Evolutionary conservation across 35 echinoderm and acorn worm species (phyloP).

Genomic region (Heliocidaris erythrogramma): DNA sequence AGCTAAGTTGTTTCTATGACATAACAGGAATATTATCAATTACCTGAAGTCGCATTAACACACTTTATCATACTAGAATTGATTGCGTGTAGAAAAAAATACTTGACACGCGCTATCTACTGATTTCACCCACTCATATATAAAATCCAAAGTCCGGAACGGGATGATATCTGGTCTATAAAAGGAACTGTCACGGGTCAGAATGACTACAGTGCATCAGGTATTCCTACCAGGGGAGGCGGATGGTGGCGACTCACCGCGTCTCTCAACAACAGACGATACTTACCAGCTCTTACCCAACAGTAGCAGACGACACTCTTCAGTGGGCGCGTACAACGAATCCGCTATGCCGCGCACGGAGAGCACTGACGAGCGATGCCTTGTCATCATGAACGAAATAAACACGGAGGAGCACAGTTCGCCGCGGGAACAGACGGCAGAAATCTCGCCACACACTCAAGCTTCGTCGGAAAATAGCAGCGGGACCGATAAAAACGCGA

Average conservation of each 20-base stretch:
- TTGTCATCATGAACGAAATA: not conserved
- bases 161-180: not conserved
- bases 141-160: not conserved
- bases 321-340: not conserved
- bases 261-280: not conserved
- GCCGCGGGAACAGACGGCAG: not conserved
- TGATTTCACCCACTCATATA: not conserved
- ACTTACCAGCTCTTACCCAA: not conserved
- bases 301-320: not conserved
- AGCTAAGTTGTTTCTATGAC: not conserved
- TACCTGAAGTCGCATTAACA: not conserved
- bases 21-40: not conserved
- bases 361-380: not conserved
- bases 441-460: not conserved
- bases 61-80: not conserved
- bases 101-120: not conserved
- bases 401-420: not conserved
- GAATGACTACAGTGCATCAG: conserved; percentile 13
- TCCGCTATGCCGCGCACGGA: not conserved
- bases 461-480: not conserved
- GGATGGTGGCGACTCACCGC: not conserved
- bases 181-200: not conserved
- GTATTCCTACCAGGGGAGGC: conserved; percentile 19
- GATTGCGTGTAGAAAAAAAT: not conserved
- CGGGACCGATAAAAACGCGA: not conserved